Evolutionary conservation across 2,797 vertebrate genomes (phyloP).

Genomic region (Synanceia verrucosa): DNA sequence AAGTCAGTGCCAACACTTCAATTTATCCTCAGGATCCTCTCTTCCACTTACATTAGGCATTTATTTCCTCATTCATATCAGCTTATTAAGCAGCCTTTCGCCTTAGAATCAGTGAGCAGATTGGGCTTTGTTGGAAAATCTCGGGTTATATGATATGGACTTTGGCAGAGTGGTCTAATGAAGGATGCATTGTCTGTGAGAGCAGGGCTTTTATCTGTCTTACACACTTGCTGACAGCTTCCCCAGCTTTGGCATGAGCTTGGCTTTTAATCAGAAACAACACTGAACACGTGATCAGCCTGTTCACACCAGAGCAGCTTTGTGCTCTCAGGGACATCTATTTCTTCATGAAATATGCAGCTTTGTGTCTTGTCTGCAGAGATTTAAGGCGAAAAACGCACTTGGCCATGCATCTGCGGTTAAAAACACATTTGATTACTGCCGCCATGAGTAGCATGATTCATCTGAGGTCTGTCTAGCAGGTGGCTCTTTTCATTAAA

Average conservation of each 20-base stretch:
- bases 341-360: background rate
- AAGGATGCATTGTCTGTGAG: constrained; percentile 55
- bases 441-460: constrained; percentile 37
- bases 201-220: constrained; percentile 44
- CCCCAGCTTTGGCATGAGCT: constrained; percentile 45
- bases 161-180: constrained; percentile 58
- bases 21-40: constrained; percentile 8
- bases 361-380: background rate
- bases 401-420: background rate
- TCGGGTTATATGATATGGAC: constrained; percentile 66
- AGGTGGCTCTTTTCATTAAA: constrained; percentile 85
- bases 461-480: constrained; percentile 56
- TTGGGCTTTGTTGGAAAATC: constrained; percentile 64
- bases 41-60: background rate
- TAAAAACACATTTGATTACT: constrained; percentile 24
- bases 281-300: constrained; percentile 30
- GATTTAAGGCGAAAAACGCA: background rate
- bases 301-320: constrained; percentile 13
- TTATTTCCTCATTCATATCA: constrained; percentile 28
- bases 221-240: constrained; percentile 44
- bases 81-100: constrained; percentile 32
- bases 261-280: constrained; percentile 69
- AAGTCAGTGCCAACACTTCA: constrained; percentile 26
- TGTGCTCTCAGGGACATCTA: constrained; percentile 6
- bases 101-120: constrained; percentile 13